Base-by-base conservation (phyloP, 2,797 vertebrate species). In the Parotocinclus haroldoi region DNA sequence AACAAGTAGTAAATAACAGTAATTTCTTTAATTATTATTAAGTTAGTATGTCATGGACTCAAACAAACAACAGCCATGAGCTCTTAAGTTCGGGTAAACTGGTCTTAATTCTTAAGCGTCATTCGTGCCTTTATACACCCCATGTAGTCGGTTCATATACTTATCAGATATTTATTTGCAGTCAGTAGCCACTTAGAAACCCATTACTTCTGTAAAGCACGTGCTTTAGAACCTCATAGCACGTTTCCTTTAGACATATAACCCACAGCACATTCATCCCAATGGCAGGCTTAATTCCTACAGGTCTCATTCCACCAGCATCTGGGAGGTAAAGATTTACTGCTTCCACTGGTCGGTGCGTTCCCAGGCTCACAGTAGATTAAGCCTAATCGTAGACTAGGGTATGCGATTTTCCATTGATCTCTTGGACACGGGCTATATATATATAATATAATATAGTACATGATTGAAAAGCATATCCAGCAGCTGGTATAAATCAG, bases 301-400 rank as follows among this genome's bases (percentile, higher is more conserved):
- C 58, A 40, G 63, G 44, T 78, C 70, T 68, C 60, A 73, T 78
- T 75, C 66, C 69, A 61, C 62, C 49, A 61, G 73, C 72, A 73
- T 71, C 61, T 73, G 69, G 46, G 63, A 56, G 49, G 48, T 62
- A 45, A 59, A 60, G 76, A 75, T 78, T 78, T 69, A 75, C 59
- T 58, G 66, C 54, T 52, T 36, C 59, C 59, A 49, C 37, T 68
- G 63, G 76, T 55, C 3, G 17, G 39, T 57, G 63, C n/a, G 27
- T 64, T 71, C 42, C 62, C 50, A 55, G 37, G 59, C 56, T 60
- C 70, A 63, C 49, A 53, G 14, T 46, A 66, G 63, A 59, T 64
- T 59, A 63, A 54, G 45, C 48, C 56, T 60, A 55, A 66, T 60
- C 58, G 19, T 59, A 56, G 62, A 44, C 17, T 59, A 65, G 37